Percentiles rank a stretch among this genome's conserved stretches.
phyloP scores from a whole-genome alignment of 2,888 invertebrate genomes.

The Agrypnus murinus region DNA sequence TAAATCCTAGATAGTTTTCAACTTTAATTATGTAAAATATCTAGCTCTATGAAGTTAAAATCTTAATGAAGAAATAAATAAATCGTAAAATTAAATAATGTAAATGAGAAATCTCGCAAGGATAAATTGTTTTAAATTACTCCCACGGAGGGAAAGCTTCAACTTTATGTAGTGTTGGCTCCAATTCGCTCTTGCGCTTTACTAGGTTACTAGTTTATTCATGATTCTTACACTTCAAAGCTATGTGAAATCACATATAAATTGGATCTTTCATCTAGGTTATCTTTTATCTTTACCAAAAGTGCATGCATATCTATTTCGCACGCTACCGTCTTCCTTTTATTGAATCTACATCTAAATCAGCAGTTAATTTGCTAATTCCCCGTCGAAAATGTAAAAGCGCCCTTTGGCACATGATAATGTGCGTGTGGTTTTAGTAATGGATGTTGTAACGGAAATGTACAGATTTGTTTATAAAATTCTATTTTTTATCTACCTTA shows the following conservation, averaged over 20 bases:
- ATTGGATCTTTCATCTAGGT: slow-evolving; percentile 6
- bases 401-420: too few relatives aligned
- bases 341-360: slow-evolving; percentile 23
- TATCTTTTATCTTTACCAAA: neutral
- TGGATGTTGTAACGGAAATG: too few relatives aligned
- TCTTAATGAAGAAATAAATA: too few relatives aligned
- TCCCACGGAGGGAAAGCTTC: neutral
- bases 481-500: too few relatives aligned
- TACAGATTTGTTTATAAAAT: too few relatives aligned
- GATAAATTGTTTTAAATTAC: slow-evolving; percentile 9
- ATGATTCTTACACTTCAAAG: slow-evolving; percentile 25
- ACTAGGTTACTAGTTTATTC: slow-evolving; percentile 20
- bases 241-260: slow-evolving; percentile 25
- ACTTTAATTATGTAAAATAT: too few relatives aligned
- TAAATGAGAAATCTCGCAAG: neutral
- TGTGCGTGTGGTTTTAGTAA: too few relatives aligned
- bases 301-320: neutral
- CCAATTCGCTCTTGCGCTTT: neutral
- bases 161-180: neutral
- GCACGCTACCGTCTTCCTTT: neutral
- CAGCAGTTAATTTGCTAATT: too few relatives aligned
- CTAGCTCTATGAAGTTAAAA: too few relatives aligned
- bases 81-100: too few relatives aligned
- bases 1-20: too few relatives aligned
- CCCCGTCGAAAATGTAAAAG: too few relatives aligned